A percentile compares a stretch with the other conserved stretches of the same genome.
These are phyloP conservation scores for Tiliqua scincoides DNA, from an alignment of 2,113 vertebrate genomes.

Conservation along the genomic window DNA sequence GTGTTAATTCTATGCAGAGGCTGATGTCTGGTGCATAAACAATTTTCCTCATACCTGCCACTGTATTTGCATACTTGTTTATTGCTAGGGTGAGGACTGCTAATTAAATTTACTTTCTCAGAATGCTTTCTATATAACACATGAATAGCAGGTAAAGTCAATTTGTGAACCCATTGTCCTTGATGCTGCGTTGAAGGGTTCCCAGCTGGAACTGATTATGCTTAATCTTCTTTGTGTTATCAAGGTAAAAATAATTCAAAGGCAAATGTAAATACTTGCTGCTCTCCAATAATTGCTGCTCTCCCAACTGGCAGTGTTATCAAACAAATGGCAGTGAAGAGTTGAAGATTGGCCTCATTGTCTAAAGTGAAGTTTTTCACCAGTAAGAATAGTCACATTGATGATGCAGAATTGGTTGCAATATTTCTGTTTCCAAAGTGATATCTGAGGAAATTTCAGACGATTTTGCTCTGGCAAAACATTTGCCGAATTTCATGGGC, in stretches of 20 bases:
- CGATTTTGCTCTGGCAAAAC: no score
- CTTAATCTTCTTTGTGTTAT: constrained; percentile 68
- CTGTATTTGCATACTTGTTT: constrained; percentile 44
- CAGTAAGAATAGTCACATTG: constrained; percentile 31
- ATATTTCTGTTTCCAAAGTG: no score
- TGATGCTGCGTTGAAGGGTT: constrained; percentile 65
- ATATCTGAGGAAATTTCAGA: no score
- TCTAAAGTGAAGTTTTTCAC: constrained; percentile 28
- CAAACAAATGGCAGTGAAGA: constrained; percentile 57
- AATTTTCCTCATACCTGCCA: constrained; percentile 33
- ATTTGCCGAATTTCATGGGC: no score
- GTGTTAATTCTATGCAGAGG: constrained; percentile 2
- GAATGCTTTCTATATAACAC: constrained; percentile 48
- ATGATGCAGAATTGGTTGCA: neutral
- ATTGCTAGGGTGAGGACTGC: constrained; percentile 36
- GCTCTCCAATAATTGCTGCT: constrained; percentile 62
- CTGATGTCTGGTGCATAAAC: constrained; percentile 35
- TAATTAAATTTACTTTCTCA: constrained; percentile 61
- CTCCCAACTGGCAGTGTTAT: constrained; percentile 43
- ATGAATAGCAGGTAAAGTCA: constrained; percentile 67
- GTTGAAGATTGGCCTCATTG: constrained; percentile 28
- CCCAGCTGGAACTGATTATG: constrained; percentile 69
- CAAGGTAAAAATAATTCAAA: constrained; percentile 68
- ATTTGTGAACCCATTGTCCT: constrained; percentile 69
- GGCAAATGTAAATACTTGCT: constrained; percentile 69